These are phyloP conservation scores for Danio choprae DNA, from an alignment of 2,797 vertebrate genomes.

Conservation along the genomic window DNA sequence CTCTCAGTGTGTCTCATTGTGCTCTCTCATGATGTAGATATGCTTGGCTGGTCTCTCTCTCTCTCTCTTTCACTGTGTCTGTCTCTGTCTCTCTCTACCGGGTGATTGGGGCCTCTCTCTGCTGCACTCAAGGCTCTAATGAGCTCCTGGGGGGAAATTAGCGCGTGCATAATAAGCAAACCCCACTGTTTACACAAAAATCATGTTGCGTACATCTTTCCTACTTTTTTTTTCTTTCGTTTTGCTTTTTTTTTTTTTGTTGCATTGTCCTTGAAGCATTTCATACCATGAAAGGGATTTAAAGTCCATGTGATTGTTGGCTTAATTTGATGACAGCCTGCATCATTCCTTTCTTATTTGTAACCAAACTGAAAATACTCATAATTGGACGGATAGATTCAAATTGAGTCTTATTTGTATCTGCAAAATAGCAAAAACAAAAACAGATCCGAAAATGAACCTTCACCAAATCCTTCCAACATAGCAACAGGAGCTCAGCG, in stretches of 20 bases:
- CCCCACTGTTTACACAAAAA: slow-evolving; percentile 69
- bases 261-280: slow-evolving; percentile 24
- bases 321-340: slow-evolving; percentile 21
- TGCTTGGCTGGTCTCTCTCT: slow-evolving; percentile 40
- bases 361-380: slow-evolving; percentile 29
- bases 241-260: slow-evolving; percentile 15
- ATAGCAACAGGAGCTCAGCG: not conserved
- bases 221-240: slow-evolving; percentile 27
- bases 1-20: slow-evolving; percentile 27
- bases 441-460: not conserved
- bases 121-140: slow-evolving; percentile 78
- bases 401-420: not conserved
- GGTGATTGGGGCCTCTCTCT: slow-evolving; percentile 75
- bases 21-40: slow-evolving; percentile 41
- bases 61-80: slow-evolving; percentile 38
- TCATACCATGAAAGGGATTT: slow-evolving; percentile 8
- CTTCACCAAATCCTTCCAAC: not conserved
- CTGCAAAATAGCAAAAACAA: slow-evolving; percentile 9
- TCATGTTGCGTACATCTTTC: slow-evolving; percentile 60
- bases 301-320: slow-evolving; percentile 18
- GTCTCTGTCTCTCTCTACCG: slow-evolving; percentile 59
- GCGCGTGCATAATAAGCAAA: slow-evolving; percentile 78
- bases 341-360: slow-evolving; percentile 18
- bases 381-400: slow-evolving; percentile 11
- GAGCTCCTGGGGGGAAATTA: slow-evolving; percentile 80